Evolutionary conservation across 2,113 vertebrate genomes (phyloP), one percentile per base, ranked within the genome.

Genomic region (Oreocharis arfaki): DNA sequence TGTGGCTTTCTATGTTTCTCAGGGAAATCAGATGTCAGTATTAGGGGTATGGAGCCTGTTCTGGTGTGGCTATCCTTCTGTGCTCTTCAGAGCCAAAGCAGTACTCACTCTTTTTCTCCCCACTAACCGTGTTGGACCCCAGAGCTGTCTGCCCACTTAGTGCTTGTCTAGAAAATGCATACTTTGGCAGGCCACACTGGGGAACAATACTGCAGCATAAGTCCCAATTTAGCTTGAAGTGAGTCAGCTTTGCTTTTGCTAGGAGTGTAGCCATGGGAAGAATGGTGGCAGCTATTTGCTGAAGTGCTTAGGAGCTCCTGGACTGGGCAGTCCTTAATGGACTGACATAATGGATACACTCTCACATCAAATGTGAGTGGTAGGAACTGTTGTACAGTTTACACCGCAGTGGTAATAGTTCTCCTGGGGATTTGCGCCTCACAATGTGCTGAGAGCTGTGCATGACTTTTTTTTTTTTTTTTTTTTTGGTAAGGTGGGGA

Each of bases 81-180:
- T 49, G 22, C 12, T 68, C 33, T 67, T 79, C 41, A 56, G 27
- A 85, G 22, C 41, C 11, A 42, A 55, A 5, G 44, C 6, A 49
- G 7, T 33, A 60, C 52, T 50, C 18, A 19, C 11, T 80, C n/a
- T 7, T 74, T 89, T 89, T 70, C 14, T 80, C 26, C 6, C 26
- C 6, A 1, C 23, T 78, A 46, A 30, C 10, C 0, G 0, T 10
- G 12, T 56, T 9, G 5, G 37, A 44, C 26, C 37, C 35, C 30
- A 76, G 56, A 73, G 44, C 12, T 71, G 11, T 46, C 44, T 69
- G 46, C 23, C 8, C 37, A 13, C 32, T 65, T 65, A 32, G 19
- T 41, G 22, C 32, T 73, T 73, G n/a, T 59, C 69, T 79, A 79
- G 18, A 37, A 63, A 9, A 22, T 39, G 11, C 12, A 7, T 22